Percentiles rank a stretch among this genome's conserved stretches.
These are phyloP conservation scores for Bubo blakistoni DNA, from an alignment of 2,113 vertebrate genomes.

Conservation along the genomic window DNA sequence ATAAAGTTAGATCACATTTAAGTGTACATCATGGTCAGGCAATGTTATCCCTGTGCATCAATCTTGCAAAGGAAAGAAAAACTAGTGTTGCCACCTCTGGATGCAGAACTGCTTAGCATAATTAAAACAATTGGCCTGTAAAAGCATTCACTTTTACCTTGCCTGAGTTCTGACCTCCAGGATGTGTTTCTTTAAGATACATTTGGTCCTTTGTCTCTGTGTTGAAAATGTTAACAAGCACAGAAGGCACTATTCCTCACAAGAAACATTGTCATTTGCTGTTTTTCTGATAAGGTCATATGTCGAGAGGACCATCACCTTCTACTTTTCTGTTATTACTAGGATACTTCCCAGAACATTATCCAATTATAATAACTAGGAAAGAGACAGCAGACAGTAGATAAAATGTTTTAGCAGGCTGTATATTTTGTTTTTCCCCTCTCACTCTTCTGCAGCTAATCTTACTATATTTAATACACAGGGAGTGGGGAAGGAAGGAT, in stretches of 20 bases:
- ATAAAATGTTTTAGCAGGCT: not conserved
- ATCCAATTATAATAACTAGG: not conserved
- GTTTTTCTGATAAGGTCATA: not conserved
- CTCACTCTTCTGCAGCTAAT: not conserved
- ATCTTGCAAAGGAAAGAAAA: not conserved
- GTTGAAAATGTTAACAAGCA: not conserved
- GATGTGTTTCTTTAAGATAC: not conserved
- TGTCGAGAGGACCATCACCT: not conserved
- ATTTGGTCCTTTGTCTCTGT: not conserved
- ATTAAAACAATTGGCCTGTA: not conserved
- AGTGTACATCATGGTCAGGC: fast-evolving
- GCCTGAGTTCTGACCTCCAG: not conserved
- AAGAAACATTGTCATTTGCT: not conserved
- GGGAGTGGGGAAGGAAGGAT: not conserved
- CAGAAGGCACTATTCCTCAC: not conserved
- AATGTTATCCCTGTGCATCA: not conserved
- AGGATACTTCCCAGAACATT: not conserved
- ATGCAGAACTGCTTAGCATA: not conserved
- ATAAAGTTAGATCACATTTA: not conserved
- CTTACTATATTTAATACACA: fast-evolving
- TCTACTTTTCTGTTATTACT: not conserved
- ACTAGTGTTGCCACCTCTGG: not conserved
- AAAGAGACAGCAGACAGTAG: not conserved
- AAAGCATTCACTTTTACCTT: not conserved
- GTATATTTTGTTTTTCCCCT: not conserved